Conservation (phyloP, 2,888 invertebrate genomes). For the Lomographa bimaculata region DNA sequence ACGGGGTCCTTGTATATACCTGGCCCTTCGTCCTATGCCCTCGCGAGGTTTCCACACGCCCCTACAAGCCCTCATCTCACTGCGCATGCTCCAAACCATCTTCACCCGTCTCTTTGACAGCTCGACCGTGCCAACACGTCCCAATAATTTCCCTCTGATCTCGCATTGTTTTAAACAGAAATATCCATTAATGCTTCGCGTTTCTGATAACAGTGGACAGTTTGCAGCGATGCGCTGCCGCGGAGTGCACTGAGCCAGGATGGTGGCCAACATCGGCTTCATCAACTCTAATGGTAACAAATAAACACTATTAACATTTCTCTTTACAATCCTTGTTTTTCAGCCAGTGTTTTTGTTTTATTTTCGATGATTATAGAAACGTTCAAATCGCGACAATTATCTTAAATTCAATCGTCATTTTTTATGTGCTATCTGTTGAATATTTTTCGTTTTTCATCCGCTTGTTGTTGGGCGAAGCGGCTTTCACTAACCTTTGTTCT, state of each 20-base stretch:
- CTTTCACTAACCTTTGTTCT: slow-evolving; percentile 1
- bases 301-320: slow-evolving; percentile 38
- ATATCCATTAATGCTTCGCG: no score
- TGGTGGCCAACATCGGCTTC: slow-evolving; percentile 75
- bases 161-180: slow-evolving; percentile 43
- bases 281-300: slow-evolving; percentile 71
- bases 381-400: no score
- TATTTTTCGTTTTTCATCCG: no score
- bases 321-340: slow-evolving; percentile 12
- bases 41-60: slow-evolving; percentile 63
- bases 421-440: no score
- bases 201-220: slow-evolving; percentile 19
- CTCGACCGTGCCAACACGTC: slow-evolving; percentile 65
- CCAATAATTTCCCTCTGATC: slow-evolving; percentile 55
- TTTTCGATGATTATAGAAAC: no score
- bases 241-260: slow-evolving; percentile 52
- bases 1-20: slow-evolving; percentile 41
- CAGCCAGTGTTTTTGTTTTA: slow-evolving; percentile 10
- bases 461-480: background rate
- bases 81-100: slow-evolving; percentile 57
- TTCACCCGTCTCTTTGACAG: slow-evolving; percentile 57
- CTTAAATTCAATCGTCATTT: no score
- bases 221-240: slow-evolving; percentile 45
- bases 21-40: slow-evolving; percentile 67
- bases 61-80: slow-evolving; percentile 64